Conservation (phyloP, 2,113 vertebrate genomes). For the Nasalis larvatus region DNA sequence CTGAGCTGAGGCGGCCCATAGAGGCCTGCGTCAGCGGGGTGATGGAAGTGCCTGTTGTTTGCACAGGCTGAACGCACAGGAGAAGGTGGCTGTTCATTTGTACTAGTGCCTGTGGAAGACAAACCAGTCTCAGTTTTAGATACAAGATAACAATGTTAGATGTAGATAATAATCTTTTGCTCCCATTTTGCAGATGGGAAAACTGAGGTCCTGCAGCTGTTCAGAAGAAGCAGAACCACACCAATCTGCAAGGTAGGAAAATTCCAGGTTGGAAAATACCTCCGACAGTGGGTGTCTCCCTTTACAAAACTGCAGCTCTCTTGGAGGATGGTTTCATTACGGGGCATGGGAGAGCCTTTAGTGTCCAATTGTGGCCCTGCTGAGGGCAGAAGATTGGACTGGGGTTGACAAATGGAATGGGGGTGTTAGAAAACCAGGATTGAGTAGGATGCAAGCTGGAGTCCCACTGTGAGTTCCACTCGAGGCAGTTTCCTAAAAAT, state of each 20-base stretch:
- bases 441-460: fast-evolving
- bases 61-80: fast-evolving
- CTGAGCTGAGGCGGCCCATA: not conserved
- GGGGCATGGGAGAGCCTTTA: not conserved
- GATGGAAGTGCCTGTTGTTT: fast-evolving
- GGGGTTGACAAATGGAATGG: too few species aligned
- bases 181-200: not conserved
- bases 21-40: fast-evolving
- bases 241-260: fast-evolving
- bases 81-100: fast-evolving
- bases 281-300: not conserved
- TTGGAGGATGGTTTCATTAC: fast-evolving
- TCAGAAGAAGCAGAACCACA: not conserved
- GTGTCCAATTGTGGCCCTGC: fast-evolving
- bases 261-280: not conserved
- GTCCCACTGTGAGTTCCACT: not conserved
- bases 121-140: fast-evolving
- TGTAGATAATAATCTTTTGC: not conserved
- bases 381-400: not conserved
- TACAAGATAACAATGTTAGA: not conserved
- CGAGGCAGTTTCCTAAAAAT: not conserved
- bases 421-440: not conserved
- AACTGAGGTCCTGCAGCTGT: not conserved
- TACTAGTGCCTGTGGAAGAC: fast-evolving
- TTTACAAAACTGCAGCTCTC: not conserved